Evolutionary conservation across 1,140 invertebrate species (phyloP).

Genomic region (Drosophila gunungcola): DNA sequence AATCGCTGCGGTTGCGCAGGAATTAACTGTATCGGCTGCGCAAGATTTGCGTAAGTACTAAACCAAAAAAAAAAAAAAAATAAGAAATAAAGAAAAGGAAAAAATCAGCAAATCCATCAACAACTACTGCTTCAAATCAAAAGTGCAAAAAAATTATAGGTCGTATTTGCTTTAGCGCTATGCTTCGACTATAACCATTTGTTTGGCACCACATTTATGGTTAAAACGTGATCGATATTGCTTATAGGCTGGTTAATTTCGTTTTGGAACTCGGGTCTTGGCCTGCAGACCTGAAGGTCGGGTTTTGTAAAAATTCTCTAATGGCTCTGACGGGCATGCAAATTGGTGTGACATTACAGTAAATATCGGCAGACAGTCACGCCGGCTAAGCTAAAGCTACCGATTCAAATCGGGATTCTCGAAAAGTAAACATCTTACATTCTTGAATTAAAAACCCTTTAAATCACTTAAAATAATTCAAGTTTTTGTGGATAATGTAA

Average conservation of each 20-base stretch:
- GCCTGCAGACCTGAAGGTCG: conserved; percentile 49
- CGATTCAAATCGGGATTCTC: background rate
- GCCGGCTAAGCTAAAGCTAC: background rate
- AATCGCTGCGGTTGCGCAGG: conserved; percentile 70
- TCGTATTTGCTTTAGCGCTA: conserved; percentile 48
- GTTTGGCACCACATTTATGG: conserved; percentile 54
- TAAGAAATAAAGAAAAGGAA: conserved; percentile 16
- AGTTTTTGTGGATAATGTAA: too few species aligned
- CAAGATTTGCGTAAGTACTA: conserved; percentile 84
- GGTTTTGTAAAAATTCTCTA: conserved; percentile 54
- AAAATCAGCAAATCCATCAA: conserved; percentile 16
- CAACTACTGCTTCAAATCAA: background rate
- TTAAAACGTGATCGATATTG: conserved; percentile 71
- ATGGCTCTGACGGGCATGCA: conserved; percentile 26
- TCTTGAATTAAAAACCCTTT: background rate
- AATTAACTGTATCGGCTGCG: conserved; percentile 56
- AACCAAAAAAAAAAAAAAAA: conserved; percentile 13
- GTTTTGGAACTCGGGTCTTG: conserved; percentile 32
- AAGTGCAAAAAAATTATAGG: conserved; percentile 32
- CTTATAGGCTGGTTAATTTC: conserved; percentile 48
- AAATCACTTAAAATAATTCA: too few species aligned
- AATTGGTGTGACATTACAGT: conserved; percentile 20
- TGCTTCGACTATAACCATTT: conserved; percentile 29
- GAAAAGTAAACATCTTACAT: background rate
- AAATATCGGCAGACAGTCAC: background rate